Evolutionary conservation across 2,113 vertebrate species (phyloP).

Genomic region (Macroglossus sobrinus): DNA sequence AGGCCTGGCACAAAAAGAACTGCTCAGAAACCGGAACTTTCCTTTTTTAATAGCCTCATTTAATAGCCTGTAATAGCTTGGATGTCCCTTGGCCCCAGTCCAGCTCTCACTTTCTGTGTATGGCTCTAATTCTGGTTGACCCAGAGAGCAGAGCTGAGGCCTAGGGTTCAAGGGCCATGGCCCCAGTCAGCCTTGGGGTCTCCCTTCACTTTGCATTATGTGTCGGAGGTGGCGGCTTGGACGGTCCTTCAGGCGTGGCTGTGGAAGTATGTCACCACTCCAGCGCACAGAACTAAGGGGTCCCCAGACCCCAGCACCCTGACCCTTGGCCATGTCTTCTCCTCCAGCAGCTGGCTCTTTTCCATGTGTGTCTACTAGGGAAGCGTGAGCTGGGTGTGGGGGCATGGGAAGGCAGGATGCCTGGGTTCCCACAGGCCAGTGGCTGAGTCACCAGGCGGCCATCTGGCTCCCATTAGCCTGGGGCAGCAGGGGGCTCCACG

Average conservation of each 20-base stretch:
- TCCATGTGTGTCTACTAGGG: constrained; percentile 1
- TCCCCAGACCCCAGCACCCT: not conserved
- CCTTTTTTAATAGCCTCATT: not conserved
- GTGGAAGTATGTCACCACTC: not conserved
- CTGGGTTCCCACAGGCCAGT: constrained; percentile 73
- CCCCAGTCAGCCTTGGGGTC: not conserved
- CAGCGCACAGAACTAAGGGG: not conserved
- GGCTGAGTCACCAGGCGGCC: constrained; percentile 74
- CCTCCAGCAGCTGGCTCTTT: not conserved
- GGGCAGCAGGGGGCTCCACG: constrained; percentile 67
- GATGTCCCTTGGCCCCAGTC: no score
- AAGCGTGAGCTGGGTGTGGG: not conserved
- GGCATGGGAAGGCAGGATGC: constrained; percentile 71
- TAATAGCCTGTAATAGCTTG: not conserved
- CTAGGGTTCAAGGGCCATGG: not conserved
- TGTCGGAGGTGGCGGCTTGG: not conserved
- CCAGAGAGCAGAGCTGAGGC: not conserved
- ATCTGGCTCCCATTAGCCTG: constrained; percentile 74
- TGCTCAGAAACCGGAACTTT: not conserved
- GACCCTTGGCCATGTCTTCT: not conserved
- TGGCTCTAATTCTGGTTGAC: not conserved
- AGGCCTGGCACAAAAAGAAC: not conserved
- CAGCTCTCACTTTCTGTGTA: not conserved
- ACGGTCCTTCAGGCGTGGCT: not conserved
- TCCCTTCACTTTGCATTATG: not conserved